Base-by-base conservation (phyloP, 2,113 vertebrate species). In the Cyprinodon tularosa region DNA sequence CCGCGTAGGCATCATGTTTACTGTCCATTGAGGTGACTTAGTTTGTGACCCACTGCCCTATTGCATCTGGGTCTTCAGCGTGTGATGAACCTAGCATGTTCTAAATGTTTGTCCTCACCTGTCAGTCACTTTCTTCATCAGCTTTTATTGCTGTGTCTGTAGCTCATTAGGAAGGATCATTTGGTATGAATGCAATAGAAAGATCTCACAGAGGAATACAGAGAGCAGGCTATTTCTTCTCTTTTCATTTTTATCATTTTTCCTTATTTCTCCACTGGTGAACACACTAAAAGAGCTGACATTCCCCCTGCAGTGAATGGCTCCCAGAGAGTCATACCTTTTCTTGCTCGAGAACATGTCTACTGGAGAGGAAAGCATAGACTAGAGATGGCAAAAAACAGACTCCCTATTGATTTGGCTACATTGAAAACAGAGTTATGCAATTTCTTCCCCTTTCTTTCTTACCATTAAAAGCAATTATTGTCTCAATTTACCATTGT, bases 401-500 rank as follows among this genome's bases (percentile, higher is more conserved):
- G 79, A 66, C 78, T 87, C 78, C 57, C 86, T 40, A 86, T 87
- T 88, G 85, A 90, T 91, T 82, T 82, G 76, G 69, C 79, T 66
- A 17, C 62, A 72, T 86, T 82, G 72, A 84, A 78, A 86, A 83
- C 79, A 66, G 7, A 47, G 75, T 90, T 89, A 90, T 71, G 86
- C 80, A 90, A 91, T 68, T 74, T 78, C 62, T 76, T 70, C 53
- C 75, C 77, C 76, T 65, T 62, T 84, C 74, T 74, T 86, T 68
- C 73, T 76, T 12, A 0, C 65, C 78, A 81, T 83, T 75, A 74
- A 20, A 80, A 88, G 74, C 81, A 82, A 91, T 90, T 88, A 81
- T 80, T 82, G 38, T 71, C 75, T 78, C 53, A 71, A 83, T 90
- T 91, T 86, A 84, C 80, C 79, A 78, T 90, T 86, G 86, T 76